A percentile compares a stretch with the other conserved stretches of the same genome.
phyloP scores from a whole-genome alignment of 1,140 invertebrate genomes.

The Mizuhopecten yessoensis region DNA sequence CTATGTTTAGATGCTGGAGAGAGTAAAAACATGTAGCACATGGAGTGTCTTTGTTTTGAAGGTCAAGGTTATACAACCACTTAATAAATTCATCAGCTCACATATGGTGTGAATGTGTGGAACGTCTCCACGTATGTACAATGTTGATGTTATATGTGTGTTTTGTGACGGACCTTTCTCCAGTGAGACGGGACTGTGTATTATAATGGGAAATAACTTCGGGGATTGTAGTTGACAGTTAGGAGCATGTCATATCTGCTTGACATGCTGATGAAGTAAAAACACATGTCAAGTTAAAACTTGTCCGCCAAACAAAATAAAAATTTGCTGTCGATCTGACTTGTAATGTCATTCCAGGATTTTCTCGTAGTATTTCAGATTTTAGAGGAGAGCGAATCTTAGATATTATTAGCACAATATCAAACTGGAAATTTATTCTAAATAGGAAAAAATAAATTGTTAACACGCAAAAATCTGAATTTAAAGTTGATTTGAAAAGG shows the following conservation, averaged over 20 bases:
- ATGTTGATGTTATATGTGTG: background rate
- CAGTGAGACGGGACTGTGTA: background rate
- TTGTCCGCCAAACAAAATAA: background rate
- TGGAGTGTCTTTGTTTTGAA: background rate
- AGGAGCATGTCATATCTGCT: background rate
- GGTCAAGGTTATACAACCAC: background rate
- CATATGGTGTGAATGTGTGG: slow-evolving; percentile 16
- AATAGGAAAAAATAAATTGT: background rate
- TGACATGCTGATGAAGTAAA: slow-evolving; percentile 15
- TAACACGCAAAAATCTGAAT: background rate
- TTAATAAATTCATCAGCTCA: background rate
- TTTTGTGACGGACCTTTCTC: background rate
- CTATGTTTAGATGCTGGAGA: no score
- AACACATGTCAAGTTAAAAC: background rate
- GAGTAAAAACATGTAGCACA: background rate
- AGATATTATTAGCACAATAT: background rate
- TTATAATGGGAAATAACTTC: background rate
- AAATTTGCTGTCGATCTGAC: no score
- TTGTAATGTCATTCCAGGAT: background rate
- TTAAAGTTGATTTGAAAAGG: no score
- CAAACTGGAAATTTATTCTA: background rate
- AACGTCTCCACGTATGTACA: background rate
- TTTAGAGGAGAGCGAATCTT: background rate
- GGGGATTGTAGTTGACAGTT: slow-evolving; percentile 3
- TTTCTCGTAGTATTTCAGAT: background rate